Base-by-base conservation (phyloP, 2,113 vertebrate genomes). In the Canis aureus region DNA sequence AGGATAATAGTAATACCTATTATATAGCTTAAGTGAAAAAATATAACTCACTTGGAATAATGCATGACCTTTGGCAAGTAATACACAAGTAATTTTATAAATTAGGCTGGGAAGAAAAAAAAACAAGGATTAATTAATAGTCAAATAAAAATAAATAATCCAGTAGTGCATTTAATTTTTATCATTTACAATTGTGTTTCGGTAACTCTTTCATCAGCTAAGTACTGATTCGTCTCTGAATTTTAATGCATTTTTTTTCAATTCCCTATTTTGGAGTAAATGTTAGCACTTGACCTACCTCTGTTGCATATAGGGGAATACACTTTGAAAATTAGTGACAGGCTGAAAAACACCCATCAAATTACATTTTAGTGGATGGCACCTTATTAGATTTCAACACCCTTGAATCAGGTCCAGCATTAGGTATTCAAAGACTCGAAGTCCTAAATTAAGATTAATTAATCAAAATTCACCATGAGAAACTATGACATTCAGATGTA, bases 401-500 rank as follows among this genome's bases (percentile, higher is more conserved):
- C 84, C 35, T 35, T 78, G 59, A 94, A 90, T 97, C 19, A 83
- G 60, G 64, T 35, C 22, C 32, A 86, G 4, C 16, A 86, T 74
- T 91, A 94, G 83, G 23, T 93, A 96, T 94, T 85, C 73, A 95
- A 96, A 93, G 27, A 83, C 7, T 67, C 11, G 27, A 87, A 60
- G 4, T 2, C 27, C 53, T 89, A 81, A 95, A 94, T 93, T 95
- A 93, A 93, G 87, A 93, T 96, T 95, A 94, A 97, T 96, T 97
- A 95, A 97, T 96, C 89, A 95, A 89, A 95, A 83, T 51, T 83
- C 83, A 53, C 59, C 73, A 89, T 89, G 73, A 97, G 86, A 80
- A 93, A 62, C 32, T 51, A 29, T 92, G 82, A 38, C 59, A 91
- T 82, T 97, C 97, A 97, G 89, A 96, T 96, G 92, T 53, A 51